Evolutionary conservation across 2,797 vertebrate species (phyloP), one percentile per base, ranked within the genome.

Genomic region (Chromis chromis): DNA sequence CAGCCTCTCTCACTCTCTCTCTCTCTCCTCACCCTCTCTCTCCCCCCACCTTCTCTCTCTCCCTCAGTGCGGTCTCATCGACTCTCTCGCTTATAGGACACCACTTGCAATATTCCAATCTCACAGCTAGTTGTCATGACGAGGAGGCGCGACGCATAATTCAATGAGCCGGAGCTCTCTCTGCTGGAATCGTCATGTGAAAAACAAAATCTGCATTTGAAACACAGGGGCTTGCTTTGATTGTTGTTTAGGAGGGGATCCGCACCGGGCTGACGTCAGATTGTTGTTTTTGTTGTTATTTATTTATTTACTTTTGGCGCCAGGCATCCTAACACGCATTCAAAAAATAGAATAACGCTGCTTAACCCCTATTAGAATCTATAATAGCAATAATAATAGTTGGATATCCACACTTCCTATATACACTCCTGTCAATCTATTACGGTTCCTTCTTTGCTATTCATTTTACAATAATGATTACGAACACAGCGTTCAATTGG

Each of bases 181-280:
- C 67, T 58, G 64, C 61, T 65, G 24, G 54, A 68, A 62, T 28
- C 66, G 61, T 55, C 82, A 57, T 46, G 81, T 57, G 74, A 59
- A 31, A 40, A 33, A 57, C 60, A 28, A 27, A 50, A 67, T 28
- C 28, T 44, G 70, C 69, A 44, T 67, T 55, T 57, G 54, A 65
- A 39, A 65, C 49, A 6, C 53, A 59, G 28, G 62, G 59, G 36
- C 73, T 66, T 57, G 70, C 69, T 78, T 74, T 70, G 78, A 80
- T 81, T 85, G 69, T 49, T 83, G 82, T 76, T 65, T 48, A 72
- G 56, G 74, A 69, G 71, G 74, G 75, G 76, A 81, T 65, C 88
- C 87, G 90, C 91, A 91, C 88, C 73, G 76, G 28, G 39, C 69
- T 93, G 92, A 92, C 90, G 90, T 94, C 88, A 93, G 70, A 84